A percentile compares a stretch with the other conserved stretches of the same genome.
phyloP scores from a whole-genome alignment of 2,797 vertebrate genomes.

The Arremon brunneinucha region DNA sequence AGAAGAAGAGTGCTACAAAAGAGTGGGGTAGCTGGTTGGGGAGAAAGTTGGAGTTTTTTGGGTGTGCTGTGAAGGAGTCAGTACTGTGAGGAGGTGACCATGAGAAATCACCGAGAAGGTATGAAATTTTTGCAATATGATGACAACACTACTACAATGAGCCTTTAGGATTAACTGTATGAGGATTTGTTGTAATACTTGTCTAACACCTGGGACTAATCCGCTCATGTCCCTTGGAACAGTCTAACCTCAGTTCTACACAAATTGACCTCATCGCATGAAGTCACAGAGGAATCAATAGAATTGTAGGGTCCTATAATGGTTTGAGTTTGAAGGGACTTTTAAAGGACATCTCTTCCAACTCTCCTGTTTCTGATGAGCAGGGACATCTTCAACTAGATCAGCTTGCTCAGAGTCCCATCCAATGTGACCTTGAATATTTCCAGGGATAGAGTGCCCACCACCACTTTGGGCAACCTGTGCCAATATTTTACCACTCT shows the following conservation, averaged over 20 bases:
- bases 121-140: no score
- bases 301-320: background rate
- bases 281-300: background rate
- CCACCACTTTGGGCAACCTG: background rate
- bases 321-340: background rate
- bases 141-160: background rate
- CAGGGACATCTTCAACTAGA: background rate
- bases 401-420: background rate
- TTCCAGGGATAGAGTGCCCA: background rate
- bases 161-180: background rate
- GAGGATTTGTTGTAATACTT: background rate
- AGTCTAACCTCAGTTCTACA: background rate
- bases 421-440: background rate
- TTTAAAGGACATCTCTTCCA: background rate
- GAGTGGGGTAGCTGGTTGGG: no score
- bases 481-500: background rate
- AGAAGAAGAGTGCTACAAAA: no score
- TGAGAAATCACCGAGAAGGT: no score
- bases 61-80: no score
- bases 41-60: no score
- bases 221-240: background rate
- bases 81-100: no score
- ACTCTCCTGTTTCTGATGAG: background rate
- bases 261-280: background rate
- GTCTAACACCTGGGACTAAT: background rate